phyloP scores from a whole-genome alignment of 2,113 vertebrate species.

The Protobothrops flavoviridis region DNA sequence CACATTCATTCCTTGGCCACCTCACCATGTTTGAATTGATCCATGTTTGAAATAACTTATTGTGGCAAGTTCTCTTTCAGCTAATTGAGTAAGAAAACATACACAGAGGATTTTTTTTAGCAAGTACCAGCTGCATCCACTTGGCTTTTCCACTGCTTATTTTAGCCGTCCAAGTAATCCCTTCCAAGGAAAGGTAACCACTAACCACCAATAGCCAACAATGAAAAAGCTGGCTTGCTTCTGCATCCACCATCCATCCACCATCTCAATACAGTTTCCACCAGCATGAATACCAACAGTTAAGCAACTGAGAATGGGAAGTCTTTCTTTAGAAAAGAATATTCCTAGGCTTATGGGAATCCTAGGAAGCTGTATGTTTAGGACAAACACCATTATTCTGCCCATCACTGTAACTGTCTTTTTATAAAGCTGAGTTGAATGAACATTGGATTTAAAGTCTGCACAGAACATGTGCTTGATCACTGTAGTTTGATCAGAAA shows the following conservation, averaged over 20 bases:
- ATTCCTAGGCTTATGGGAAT: neutral
- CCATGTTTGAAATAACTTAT: neutral
- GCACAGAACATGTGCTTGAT: neutral
- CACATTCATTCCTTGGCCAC: neutral
- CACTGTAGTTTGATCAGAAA: too few relatives aligned
- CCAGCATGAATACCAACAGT: neutral
- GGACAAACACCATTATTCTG: neutral
- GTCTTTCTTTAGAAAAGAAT: neutral
- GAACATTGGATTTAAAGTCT: neutral
- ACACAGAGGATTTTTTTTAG: neutral
- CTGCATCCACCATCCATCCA: neutral
- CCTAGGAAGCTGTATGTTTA: neutral
- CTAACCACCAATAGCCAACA: neutral
- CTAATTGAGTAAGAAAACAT: neutral
- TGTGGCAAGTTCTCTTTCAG: neutral
- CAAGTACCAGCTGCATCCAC: neutral
- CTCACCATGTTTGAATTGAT: neutral
- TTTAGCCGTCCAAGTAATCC: neutral
- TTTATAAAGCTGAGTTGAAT: neutral
- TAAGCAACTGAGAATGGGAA: neutral
- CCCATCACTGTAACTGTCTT: neutral
- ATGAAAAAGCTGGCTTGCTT: neutral
- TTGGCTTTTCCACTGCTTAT: neutral
- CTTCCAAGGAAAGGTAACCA: neutral
- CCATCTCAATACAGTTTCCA: neutral